Evolutionary conservation across 1,140 invertebrate species (phyloP).

Genomic region (Dreissena polymorpha): DNA sequence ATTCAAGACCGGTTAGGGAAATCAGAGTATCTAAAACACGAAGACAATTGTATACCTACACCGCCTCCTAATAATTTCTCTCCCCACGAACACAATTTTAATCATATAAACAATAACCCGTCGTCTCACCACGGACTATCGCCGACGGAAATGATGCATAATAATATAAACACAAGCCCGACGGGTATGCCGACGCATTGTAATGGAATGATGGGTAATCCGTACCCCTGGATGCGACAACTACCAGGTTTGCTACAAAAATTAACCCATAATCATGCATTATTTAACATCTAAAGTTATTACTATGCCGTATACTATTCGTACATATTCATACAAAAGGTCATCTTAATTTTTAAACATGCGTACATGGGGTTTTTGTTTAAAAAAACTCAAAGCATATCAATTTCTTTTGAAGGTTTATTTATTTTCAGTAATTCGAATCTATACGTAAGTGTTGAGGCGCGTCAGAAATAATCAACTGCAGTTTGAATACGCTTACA

Average conservation of each 20-base stretch:
- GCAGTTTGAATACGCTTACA: no score
- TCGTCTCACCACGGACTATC: constrained; percentile 42
- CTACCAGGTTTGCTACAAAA: constrained; percentile 28
- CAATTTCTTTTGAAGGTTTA: no score
- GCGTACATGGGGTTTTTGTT: no score
- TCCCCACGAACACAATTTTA: constrained; percentile 52
- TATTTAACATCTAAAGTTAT: no score
- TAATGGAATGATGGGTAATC: constrained; percentile 45
- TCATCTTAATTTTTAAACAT: no score
- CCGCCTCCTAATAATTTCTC: constrained; percentile 54
- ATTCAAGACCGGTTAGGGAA: constrained; percentile 41
- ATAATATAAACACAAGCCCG: constrained; percentile 45
- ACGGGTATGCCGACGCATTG: constrained; percentile 35
- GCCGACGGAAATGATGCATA: constrained; percentile 46
- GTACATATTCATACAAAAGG: no score
- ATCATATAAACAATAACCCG: constrained; percentile 52
- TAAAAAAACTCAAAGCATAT: no score
- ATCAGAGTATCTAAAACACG: constrained; percentile 38
- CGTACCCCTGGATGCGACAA: constrained; percentile 55
- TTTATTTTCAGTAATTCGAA: no score
- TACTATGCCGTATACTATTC: no score
- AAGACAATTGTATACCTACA: constrained; percentile 52
- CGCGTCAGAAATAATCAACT: no score
- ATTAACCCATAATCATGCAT: no score
- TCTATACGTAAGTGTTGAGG: no score